These are phyloP conservation scores for Onthophagus taurus DNA, from an alignment of 1,140 invertebrate species.

Conservation along the genomic window DNA sequence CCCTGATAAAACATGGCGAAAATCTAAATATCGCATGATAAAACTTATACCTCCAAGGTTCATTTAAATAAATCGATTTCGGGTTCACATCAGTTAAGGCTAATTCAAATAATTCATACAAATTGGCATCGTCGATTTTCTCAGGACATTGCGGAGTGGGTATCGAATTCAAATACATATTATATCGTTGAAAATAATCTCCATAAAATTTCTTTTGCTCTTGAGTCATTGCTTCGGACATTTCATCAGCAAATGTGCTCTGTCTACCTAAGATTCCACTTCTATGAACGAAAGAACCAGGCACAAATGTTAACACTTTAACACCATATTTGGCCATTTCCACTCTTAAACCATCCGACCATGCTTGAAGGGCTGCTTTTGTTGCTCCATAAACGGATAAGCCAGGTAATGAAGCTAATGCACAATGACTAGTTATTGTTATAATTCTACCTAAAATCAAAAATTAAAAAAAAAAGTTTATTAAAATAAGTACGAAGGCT, in stretches of 20 bases:
- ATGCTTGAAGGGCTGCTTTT: constrained; percentile 65
- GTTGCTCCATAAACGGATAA: constrained; percentile 67
- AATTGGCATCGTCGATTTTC: constrained; percentile 37
- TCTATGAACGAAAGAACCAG: constrained; percentile 48
- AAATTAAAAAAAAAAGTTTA: background rate
- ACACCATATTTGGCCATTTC: constrained; percentile 67
- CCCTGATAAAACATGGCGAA: constrained; percentile 40
- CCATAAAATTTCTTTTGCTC: constrained; percentile 46
- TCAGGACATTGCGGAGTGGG: constrained; percentile 30
- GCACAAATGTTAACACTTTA: constrained; percentile 65
- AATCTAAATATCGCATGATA: constrained; percentile 46
- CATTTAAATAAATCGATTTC: constrained; percentile 43
- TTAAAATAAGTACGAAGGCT: too few relatives aligned
- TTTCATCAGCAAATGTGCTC: constrained; percentile 41
- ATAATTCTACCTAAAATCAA: constrained; percentile 55
- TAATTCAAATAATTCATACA: constrained; percentile 44
- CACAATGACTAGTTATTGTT: constrained; percentile 74
- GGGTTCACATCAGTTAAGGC: constrained; percentile 44
- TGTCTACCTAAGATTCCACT: constrained; percentile 49
- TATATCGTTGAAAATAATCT: constrained; percentile 46
- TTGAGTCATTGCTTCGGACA: constrained; percentile 41
- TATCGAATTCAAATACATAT: constrained; percentile 42
- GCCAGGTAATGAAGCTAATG: constrained; percentile 54
- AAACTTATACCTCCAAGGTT: constrained; percentile 38
- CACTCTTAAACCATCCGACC: constrained; percentile 59